Evolutionary conservation across 2,797 vertebrate species (phyloP).

Genomic region (Muscicapa comitata): DNA sequence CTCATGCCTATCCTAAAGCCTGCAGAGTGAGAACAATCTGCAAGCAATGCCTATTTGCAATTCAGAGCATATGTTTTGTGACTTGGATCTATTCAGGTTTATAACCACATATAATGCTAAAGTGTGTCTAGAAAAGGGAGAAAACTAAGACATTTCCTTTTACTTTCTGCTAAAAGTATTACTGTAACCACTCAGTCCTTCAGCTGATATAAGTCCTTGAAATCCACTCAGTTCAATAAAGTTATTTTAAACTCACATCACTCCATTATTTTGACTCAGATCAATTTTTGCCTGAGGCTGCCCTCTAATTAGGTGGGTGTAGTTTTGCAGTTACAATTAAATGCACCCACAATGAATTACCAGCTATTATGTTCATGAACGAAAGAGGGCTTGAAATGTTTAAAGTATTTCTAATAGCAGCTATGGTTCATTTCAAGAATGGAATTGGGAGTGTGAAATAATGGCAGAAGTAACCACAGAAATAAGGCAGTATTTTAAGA

Average conservation of each 20-base stretch:
- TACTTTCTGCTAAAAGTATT: conserved; percentile 15
- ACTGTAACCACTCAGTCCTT: neutral
- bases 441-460: conserved; percentile 23
- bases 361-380: conserved; percentile 6
- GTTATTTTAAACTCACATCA: conserved; percentile 42
- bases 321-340: conserved; percentile 49
- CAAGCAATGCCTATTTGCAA: neutral
- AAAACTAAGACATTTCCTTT: neutral
- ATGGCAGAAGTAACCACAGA: conserved; percentile 27
- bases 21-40: neutral
- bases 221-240: conserved; percentile 18
- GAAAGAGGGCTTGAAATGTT: conserved; percentile 7
- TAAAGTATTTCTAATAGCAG: conserved; percentile 33
- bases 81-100: neutral
- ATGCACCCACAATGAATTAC: conserved; percentile 27
- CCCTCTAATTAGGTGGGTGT: conserved; percentile 41
- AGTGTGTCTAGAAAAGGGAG: neutral
- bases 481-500: neutral
- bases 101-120: neutral
- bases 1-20: neutral
- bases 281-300: conserved; percentile 39
- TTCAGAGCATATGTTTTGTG: neutral
- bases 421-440: conserved; percentile 40
- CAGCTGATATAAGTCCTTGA: conserved; percentile 9
- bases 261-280: conserved; percentile 43